A percentile compares a stretch with the other conserved stretches of the same genome.
Conservation (phyloP, 1,140 invertebrate species). For the Drosophila repletoides region DNA sequence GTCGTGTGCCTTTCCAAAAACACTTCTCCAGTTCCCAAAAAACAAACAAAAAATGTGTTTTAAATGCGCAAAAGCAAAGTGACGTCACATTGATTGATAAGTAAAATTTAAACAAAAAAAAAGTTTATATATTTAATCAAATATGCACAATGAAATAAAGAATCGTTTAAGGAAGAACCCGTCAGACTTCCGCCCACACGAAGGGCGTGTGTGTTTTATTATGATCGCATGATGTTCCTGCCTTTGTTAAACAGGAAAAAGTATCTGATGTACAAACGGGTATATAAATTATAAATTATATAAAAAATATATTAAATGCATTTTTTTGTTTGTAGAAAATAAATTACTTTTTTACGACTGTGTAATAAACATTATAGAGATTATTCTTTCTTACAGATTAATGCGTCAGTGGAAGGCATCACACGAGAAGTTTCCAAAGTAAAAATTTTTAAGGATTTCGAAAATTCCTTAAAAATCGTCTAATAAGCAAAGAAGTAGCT, state of each 20-base stretch:
- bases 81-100: slow-evolving; percentile 30
- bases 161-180: slow-evolving; percentile 33
- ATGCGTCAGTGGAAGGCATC: no score
- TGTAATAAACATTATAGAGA: slow-evolving; percentile 2
- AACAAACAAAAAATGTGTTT: neutral
- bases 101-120: neutral
- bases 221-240: slow-evolving; percentile 17
- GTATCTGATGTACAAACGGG: neutral
- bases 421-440: no score
- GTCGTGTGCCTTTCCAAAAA: slow-evolving; percentile 19
- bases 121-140: neutral
- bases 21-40: slow-evolving; percentile 4
- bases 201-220: slow-evolving; percentile 19
- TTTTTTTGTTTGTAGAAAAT: neutral
- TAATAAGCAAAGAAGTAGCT: no score
- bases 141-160: slow-evolving; percentile 12
- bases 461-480: no score
- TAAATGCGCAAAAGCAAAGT: slow-evolving; percentile 40
- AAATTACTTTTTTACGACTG: slow-evolving; percentile 7
- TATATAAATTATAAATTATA: slow-evolving; percentile 19
- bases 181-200: slow-evolving; percentile 30
- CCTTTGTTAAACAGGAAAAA: slow-evolving; percentile 39
- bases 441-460: no score
- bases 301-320: neutral
- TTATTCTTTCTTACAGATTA: neutral